Evolutionary conservation across 92 coral and sea anemone species (phyloP).

Genomic region (Siderastrea radians): DNA sequence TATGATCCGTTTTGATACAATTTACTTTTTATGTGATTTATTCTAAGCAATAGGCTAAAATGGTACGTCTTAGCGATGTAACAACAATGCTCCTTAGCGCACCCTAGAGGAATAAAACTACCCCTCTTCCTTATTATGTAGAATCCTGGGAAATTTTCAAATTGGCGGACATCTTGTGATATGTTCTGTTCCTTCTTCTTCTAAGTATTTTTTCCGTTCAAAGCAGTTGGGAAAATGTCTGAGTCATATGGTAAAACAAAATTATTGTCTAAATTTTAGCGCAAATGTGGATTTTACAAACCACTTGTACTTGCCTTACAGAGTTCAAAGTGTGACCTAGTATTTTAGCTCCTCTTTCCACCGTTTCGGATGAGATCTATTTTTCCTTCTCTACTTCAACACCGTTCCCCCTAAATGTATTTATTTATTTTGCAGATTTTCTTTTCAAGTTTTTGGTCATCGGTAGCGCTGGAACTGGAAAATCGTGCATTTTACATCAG

Average conservation of each 20-base stretch:
- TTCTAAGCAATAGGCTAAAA: neutral
- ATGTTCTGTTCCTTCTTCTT: conserved; percentile 27
- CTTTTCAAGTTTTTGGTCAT: conserved; percentile 99
- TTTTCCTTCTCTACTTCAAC: neutral
- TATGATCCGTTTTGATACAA: neutral
- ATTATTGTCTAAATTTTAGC: neutral
- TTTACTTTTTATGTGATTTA: neutral
- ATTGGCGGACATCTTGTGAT: conserved; percentile 60
- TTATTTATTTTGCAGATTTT: conserved; percentile 79
- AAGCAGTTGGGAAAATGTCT: conserved; percentile 78
- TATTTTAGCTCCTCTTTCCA: neutral
- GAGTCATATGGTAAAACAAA: conserved; percentile 92
- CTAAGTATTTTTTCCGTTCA: conserved; percentile 30
- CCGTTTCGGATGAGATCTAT: neutral
- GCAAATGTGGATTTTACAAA: neutral
- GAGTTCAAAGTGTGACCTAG: neutral
- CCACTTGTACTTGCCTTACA: conserved; percentile 14
- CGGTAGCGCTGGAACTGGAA: conserved; percentile 99
- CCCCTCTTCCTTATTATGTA: conserved; percentile 30
- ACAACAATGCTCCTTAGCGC: neutral
- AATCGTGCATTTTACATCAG: conserved; percentile 97
- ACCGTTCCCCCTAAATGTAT: neutral
- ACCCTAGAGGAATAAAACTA: conserved; percentile 28
- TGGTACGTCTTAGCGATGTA: neutral
- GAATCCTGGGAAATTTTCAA: conserved; percentile 74